Evolutionary conservation across 2,888 invertebrate species (phyloP).

Genomic region (Mamestra brassicae): DNA sequence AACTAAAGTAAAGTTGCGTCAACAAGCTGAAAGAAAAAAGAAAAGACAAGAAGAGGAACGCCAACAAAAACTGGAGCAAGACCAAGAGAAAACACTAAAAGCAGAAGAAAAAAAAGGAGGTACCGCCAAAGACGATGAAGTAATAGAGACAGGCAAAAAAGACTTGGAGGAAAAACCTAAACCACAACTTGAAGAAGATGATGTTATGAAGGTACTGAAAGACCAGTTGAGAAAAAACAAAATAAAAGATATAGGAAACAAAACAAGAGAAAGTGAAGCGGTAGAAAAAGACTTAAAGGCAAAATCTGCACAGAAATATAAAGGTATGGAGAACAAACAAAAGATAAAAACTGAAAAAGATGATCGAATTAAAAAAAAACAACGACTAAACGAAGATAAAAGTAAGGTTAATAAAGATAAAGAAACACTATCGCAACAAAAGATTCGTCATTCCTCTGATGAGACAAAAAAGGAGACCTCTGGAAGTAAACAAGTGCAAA

Average conservation of each 20-base stretch:
- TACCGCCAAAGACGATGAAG: slow-evolving; percentile 12
- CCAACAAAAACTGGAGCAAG: slow-evolving; percentile 36
- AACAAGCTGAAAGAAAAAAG: slow-evolving; percentile 19
- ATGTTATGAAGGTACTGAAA: no score
- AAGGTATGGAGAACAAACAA: no score
- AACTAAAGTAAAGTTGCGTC: slow-evolving; percentile 67
- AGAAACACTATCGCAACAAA: neutral
- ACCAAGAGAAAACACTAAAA: slow-evolving; percentile 37
- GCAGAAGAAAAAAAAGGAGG: slow-evolving; percentile 22
- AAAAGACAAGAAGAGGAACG: slow-evolving; percentile 45
- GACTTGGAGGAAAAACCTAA: neutral
- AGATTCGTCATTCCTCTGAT: neutral
- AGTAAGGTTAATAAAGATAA: neutral
- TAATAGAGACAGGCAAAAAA: neutral
- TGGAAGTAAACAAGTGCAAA: neutral
- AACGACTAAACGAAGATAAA: neutral
- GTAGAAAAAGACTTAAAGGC: neutral
- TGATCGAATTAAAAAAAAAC: neutral
- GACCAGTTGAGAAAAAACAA: no score
- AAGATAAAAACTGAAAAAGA: neutral
- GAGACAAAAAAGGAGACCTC: neutral
- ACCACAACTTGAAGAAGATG: neutral
- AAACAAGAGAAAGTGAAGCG: neutral
- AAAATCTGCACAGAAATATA: neutral
- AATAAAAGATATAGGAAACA: no score